phyloP scores from a whole-genome alignment of 2,797 vertebrate species.

The Semaprochilodus insignis region DNA sequence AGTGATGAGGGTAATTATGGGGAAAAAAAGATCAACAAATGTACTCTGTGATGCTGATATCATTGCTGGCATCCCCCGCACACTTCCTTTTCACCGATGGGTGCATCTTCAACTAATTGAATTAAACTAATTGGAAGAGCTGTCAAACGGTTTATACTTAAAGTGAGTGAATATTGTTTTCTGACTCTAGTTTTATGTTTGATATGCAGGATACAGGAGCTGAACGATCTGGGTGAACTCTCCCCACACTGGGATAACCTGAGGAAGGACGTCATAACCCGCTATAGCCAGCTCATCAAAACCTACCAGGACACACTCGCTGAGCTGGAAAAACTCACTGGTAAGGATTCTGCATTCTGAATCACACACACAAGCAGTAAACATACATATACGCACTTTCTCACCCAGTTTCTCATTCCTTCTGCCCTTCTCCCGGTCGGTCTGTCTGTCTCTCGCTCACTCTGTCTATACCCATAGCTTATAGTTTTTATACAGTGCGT shows the following conservation, averaged over 20 bases:
- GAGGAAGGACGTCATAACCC: slow-evolving; percentile 90
- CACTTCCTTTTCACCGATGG: no score
- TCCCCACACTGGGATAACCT: slow-evolving; percentile 98
- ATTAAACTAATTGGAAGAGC: not conserved
- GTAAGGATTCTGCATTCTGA: slow-evolving; percentile 74
- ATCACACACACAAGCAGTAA: not conserved
- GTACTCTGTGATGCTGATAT: no score
- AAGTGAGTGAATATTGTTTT: not conserved
- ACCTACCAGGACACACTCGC: slow-evolving; percentile 91
- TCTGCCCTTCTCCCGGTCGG: no score
- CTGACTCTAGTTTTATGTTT: slow-evolving; percentile 12
- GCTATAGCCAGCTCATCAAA: slow-evolving; percentile 90
- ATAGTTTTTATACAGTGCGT: no score
- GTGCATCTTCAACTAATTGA: not conserved
- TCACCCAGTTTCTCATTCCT: not conserved
- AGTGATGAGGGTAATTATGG: no score
- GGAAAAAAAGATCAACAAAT: no score
- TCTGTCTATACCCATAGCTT: not conserved
- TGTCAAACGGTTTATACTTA: not conserved
- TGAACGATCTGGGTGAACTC: slow-evolving; percentile 93
- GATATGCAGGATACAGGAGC: slow-evolving; percentile 88
- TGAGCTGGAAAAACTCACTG: slow-evolving; percentile 91
- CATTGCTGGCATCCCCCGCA: no score
- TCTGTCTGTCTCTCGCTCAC: not conserved
- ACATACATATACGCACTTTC: not conserved